Percentiles rank a stretch among this genome's conserved stretches.
phyloP scores from a whole-genome alignment of 2,888 invertebrate genomes.

The Metallyticus violacea region DNA sequence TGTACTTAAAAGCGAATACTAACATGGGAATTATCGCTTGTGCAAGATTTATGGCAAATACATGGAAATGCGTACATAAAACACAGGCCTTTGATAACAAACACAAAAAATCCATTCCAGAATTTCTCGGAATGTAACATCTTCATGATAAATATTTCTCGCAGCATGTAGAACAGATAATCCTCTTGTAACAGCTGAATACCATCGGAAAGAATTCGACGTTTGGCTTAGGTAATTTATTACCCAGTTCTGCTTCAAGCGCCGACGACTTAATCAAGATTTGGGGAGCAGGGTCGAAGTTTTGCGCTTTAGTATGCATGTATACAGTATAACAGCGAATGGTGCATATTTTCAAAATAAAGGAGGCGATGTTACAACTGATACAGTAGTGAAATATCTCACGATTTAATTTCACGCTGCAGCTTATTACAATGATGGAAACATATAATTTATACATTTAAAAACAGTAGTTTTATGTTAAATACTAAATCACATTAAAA shows the following conservation, averaged over 20 bases:
- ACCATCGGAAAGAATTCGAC: not conserved
- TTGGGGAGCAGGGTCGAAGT: too few relatives aligned
- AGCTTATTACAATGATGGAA: too few relatives aligned
- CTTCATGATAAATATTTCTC: not conserved
- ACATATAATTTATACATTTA: too few relatives aligned
- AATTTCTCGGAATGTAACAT: not conserved
- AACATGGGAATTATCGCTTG: not conserved
- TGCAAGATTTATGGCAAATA: not conserved
- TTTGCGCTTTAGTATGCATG: too few relatives aligned
- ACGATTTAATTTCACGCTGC: too few relatives aligned
- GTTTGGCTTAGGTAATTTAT: not conserved
- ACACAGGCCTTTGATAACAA: not conserved
- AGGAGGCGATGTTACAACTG: too few relatives aligned
- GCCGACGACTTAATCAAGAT: not conserved
- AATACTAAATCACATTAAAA: too few relatives aligned
- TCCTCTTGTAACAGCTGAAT: not conserved
- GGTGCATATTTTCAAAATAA: too few relatives aligned
- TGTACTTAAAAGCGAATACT: not conserved
- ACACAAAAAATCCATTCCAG: not conserved
- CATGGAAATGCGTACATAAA: not conserved
- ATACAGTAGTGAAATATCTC: too few relatives aligned
- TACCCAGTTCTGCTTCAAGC: not conserved
- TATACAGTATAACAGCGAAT: too few relatives aligned
- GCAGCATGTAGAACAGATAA: not conserved
- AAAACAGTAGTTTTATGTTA: too few relatives aligned